Conservation (phyloP, 2,113 vertebrate species). For the Baryphthengus martii region DNA sequence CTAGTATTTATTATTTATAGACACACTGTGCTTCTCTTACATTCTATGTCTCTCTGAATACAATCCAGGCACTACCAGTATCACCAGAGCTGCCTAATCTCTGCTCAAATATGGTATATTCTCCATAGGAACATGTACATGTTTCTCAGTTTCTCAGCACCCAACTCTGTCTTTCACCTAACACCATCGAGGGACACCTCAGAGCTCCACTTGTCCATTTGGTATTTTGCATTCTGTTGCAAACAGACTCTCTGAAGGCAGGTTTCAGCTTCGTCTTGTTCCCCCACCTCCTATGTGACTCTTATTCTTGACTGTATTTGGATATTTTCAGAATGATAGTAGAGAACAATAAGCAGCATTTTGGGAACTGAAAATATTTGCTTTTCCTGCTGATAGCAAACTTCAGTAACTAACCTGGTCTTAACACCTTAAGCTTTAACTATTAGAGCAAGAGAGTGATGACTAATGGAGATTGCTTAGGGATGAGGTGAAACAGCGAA, state of each 20-base stretch:
- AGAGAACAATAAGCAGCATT: neutral
- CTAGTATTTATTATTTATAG: neutral
- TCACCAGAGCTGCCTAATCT: neutral
- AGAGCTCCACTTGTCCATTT: neutral
- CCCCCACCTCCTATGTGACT: neutral
- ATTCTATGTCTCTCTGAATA: neutral
- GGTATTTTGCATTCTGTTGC: neutral
- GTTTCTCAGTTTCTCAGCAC: neutral
- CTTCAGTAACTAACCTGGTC: neutral
- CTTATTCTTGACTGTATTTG: neutral
- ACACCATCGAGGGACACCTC: neutral
- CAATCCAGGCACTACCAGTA: neutral
- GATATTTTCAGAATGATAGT: neutral
- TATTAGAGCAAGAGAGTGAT: neutral
- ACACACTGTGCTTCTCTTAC: neutral
- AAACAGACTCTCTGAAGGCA: neutral
- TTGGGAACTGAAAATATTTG: neutral
- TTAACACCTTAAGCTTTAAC: neutral
- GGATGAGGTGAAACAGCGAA: neutral
- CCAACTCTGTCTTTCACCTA: neutral
- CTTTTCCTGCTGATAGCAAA: neutral
- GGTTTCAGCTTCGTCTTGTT: neutral
- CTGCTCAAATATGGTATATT: neutral
- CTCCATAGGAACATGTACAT: accelerated
- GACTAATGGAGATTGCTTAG: neutral